Evolutionary conservation across 2,797 vertebrate genomes (phyloP).

Genomic region (Acipenser ruthenus): DNA sequence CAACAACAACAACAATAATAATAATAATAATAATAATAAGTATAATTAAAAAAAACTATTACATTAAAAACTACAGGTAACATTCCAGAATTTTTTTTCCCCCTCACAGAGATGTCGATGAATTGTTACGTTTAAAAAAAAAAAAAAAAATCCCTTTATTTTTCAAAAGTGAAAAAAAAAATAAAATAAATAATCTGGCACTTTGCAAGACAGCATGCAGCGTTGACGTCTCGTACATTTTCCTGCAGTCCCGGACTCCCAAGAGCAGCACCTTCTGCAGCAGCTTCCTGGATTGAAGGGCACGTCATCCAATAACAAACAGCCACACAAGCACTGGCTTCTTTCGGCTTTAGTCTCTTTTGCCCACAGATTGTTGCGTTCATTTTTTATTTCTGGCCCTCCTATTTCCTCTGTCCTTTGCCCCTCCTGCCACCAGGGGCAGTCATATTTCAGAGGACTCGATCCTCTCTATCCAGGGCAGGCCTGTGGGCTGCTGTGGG

Average conservation of each 20-base stretch:
- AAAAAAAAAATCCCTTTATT: too few species aligned
- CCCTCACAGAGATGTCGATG: too few species aligned
- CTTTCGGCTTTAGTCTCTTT: neutral
- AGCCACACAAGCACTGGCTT: neutral
- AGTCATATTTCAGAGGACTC: slow-evolving; percentile 94
- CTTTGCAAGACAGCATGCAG: neutral
- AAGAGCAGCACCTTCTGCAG: neutral
- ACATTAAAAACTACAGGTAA: too few species aligned
- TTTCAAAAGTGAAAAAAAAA: too few species aligned
- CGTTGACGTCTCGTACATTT: neutral
- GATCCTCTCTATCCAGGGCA: slow-evolving; percentile 85
- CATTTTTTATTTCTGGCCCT: neutral
- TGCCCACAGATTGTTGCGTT: neutral
- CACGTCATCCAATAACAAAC: neutral
- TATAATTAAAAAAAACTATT: too few species aligned
- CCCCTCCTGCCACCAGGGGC: neutral
- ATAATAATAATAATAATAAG: too few species aligned
- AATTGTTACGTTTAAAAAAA: too few species aligned
- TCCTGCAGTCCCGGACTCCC: neutral
- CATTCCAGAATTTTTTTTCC: too few species aligned
- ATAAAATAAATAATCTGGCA: too few species aligned
- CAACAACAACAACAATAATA: too few species aligned
- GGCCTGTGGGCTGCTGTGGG: slow-evolving; percentile 44
- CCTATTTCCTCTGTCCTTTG: slow-evolving; percentile 10
- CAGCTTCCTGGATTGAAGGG: neutral